Conservation (phyloP, 2,888 invertebrate species). For the Heliothis peltigera region DNA sequence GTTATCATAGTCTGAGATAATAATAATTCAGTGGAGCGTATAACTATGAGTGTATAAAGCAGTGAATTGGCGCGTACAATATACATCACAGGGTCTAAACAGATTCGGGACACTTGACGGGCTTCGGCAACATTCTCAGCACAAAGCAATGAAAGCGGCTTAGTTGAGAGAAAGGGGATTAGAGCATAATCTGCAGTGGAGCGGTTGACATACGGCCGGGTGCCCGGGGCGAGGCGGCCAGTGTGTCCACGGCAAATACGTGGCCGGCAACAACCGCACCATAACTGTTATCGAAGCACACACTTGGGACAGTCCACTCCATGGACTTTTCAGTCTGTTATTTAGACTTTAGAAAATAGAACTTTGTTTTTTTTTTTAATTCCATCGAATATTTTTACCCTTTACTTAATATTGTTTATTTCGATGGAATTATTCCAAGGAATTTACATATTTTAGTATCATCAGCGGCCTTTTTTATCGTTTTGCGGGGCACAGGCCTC, state of each 20-base stretch:
- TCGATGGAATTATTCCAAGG: too few species aligned
- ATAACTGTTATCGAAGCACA: constrained; percentile 53
- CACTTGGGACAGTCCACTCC: constrained; percentile 52
- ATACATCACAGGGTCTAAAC: constrained; percentile 68
- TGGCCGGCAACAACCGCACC: constrained; percentile 32
- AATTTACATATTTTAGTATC: too few species aligned
- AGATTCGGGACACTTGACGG: constrained; percentile 85
- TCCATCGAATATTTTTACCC: too few species aligned
- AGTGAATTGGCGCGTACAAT: constrained; percentile 54
- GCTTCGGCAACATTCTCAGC: constrained; percentile 81
- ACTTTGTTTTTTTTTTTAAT: too few species aligned
- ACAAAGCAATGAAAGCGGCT: constrained; percentile 88
- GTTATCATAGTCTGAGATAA: constrained; percentile 34
- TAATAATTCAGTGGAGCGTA: constrained; percentile 48
- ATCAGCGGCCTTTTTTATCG: too few species aligned
- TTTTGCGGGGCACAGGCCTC: too few species aligned
- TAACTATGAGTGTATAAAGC: constrained; percentile 55
- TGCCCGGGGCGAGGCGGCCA: constrained; percentile 43
- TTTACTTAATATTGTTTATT: too few species aligned
- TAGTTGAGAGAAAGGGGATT: constrained; percentile 86
- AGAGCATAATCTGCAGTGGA: constrained; percentile 84
- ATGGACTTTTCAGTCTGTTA: constrained; percentile 19
- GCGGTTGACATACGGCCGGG: constrained; percentile 86
- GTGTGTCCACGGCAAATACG: constrained; percentile 71
- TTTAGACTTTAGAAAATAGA: neutral